Evolutionary conservation across 1,140 invertebrate genomes (phyloP).

Genomic region (Ylistrum balloti): DNA sequence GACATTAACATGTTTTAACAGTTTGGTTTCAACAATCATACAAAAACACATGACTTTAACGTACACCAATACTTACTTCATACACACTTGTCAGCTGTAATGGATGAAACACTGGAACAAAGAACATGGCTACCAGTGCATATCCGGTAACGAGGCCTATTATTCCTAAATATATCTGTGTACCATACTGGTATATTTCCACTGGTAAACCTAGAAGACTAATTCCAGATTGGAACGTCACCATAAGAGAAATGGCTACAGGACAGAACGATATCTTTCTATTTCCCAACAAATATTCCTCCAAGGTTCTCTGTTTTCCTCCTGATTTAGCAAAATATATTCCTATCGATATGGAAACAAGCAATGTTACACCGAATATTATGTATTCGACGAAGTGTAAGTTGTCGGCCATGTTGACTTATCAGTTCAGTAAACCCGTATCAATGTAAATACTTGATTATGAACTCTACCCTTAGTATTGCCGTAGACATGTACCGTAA

Average conservation of each 20-base stretch:
- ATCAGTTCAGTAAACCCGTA: not conserved
- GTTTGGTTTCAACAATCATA: too few relatives aligned
- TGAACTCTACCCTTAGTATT: not conserved
- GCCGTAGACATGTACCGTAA: not conserved
- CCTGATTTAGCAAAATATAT: conserved; percentile 91
- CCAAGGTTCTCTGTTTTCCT: conserved; percentile 92
- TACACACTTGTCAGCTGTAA: conserved; percentile 93
- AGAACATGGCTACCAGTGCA: conserved; percentile 88
- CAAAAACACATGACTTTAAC: too few relatives aligned
- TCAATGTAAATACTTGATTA: not conserved
- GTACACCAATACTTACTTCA: too few relatives aligned
- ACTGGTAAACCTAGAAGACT: conserved; percentile 88
- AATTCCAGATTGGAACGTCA: conserved; percentile 95
- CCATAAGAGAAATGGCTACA: conserved; percentile 72
- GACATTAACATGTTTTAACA: too few relatives aligned
- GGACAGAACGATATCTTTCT: conserved; percentile 87
- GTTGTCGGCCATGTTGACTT: not conserved
- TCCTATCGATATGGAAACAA: conserved; percentile 86
- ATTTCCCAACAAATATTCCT: conserved; percentile 90
- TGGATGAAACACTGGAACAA: conserved; percentile 93
- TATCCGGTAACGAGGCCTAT: conserved; percentile 88
- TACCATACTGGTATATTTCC: conserved; percentile 73
- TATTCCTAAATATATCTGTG: conserved; percentile 59
- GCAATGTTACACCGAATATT: conserved; percentile 56
- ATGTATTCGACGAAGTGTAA: conserved; percentile 60